phyloP scores from a whole-genome alignment of 2,888 invertebrate species.

The Acleris laterana region DNA sequence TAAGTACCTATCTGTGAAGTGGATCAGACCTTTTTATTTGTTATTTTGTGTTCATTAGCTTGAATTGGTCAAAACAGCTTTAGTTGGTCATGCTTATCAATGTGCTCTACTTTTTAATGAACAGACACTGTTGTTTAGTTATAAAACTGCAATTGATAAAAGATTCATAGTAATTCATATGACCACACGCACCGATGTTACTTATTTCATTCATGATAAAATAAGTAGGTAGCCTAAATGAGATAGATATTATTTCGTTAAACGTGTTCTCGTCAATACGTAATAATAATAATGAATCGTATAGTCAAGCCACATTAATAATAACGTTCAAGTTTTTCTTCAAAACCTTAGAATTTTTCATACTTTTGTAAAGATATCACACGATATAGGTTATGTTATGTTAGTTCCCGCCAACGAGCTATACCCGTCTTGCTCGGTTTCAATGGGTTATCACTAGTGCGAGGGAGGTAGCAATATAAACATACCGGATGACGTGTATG shows the following conservation, averaged over 20 bases:
- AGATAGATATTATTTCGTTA: no score
- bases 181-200: no score
- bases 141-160: constrained; percentile 16
- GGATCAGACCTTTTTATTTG: no score
- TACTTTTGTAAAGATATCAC: neutral
- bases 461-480: constrained; percentile 32
- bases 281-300: no score
- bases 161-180: neutral
- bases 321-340: no score
- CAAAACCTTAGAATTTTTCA: neutral
- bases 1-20: no score
- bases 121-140: neutral
- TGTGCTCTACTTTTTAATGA: constrained; percentile 28
- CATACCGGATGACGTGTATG: constrained; percentile 22
- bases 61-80: constrained; percentile 19
- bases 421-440: constrained; percentile 20
- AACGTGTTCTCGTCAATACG: no score
- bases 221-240: no score
- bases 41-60: neutral
- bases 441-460: neutral
- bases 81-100: constrained; percentile 26
- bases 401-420: constrained; percentile 34
- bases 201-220: no score
- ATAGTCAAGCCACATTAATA: no score
- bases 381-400: constrained; percentile 30